Percentiles rank a stretch among this genome's conserved stretches.
phyloP scores from a whole-genome alignment of 2,797 vertebrate species.

The Brachymystax lenok region DNA sequence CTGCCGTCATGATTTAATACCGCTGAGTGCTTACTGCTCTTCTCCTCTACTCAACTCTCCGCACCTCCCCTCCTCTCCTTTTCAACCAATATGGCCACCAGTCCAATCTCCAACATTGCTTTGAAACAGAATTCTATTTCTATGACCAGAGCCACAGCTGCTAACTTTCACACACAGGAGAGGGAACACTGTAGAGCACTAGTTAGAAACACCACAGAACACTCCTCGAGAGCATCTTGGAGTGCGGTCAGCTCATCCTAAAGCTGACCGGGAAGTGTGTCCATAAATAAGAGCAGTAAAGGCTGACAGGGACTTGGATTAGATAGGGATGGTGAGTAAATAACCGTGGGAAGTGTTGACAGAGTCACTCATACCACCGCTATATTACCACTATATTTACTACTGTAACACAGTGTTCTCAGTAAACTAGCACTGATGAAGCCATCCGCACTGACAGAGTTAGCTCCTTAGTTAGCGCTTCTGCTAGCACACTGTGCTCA shows the following conservation, averaged over 20 bases:
- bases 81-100: not conserved
- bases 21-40: too few relatives aligned
- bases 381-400: constrained; percentile 57
- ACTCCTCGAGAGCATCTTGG: not conserved
- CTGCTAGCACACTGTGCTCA: not conserved
- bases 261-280: constrained; percentile 35
- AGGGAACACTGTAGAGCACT: not conserved
- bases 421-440: constrained; percentile 67
- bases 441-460: constrained; percentile 53
- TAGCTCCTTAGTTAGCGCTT: constrained; percentile 33
- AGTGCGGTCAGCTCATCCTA: not conserved
- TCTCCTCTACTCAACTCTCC: too few relatives aligned
- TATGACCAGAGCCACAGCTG: not conserved
- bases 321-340: constrained; percentile 55
- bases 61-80: not conserved
- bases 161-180: not conserved
- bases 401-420: constrained; percentile 45
- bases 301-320: constrained; percentile 63
- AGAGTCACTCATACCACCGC: constrained; percentile 49
- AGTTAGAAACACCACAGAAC: not conserved
- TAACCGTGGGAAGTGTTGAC: constrained; percentile 68
- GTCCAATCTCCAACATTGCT: not conserved
- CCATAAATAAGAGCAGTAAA: constrained; percentile 69
- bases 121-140: not conserved
- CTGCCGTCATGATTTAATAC: too few relatives aligned